Evolutionary conservation across 2,888 invertebrate species (phyloP).

Genomic region (Hofmannophila pseudospretella): DNA sequence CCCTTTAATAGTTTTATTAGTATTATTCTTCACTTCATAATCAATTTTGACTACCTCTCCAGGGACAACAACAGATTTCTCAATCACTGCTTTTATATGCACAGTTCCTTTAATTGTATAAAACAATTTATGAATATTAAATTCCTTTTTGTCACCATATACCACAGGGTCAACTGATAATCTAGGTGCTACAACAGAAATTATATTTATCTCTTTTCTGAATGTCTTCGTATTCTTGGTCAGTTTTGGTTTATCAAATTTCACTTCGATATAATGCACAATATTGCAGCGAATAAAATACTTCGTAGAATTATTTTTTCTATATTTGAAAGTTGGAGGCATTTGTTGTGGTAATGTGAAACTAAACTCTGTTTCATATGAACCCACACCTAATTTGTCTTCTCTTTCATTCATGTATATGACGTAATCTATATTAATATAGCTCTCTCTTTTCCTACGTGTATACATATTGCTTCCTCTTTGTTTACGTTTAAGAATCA

Average conservation of each 20-base stretch:
- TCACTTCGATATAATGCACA: constrained; percentile 13
- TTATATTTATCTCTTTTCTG: constrained; percentile 9
- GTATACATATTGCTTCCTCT: constrained; percentile 8
- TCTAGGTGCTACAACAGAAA: constrained; percentile 8
- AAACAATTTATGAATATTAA: constrained; percentile 9
- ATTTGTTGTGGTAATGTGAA: constrained; percentile 15
- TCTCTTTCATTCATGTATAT: constrained; percentile 11
- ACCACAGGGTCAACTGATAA: constrained; percentile 11
- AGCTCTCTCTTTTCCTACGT: constrained; percentile 9
- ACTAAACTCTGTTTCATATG: constrained; percentile 15
- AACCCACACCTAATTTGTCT: constrained; percentile 6
- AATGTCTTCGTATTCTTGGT: constrained; percentile 10
- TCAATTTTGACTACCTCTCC: constrained; percentile 13
- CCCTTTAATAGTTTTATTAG: constrained; percentile 12
- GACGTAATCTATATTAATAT: constrained; percentile 12
- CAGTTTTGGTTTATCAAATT: constrained; percentile 11
- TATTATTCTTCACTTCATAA: constrained; percentile 16
- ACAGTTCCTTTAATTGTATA: constrained; percentile 10
- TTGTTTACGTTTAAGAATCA: constrained; percentile 10
- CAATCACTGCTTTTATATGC: constrained; percentile 13
- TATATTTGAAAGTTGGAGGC: constrained; percentile 12
- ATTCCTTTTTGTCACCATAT: constrained; percentile 14
- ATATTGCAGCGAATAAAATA: constrained; percentile 12
- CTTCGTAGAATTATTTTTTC: constrained; percentile 1
- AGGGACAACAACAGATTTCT: constrained; percentile 11